Evolutionary conservation across 1,140 invertebrate genomes (phyloP), one percentile per base, ranked within the genome.

Genomic region (Drosophila littoralis): DNA sequence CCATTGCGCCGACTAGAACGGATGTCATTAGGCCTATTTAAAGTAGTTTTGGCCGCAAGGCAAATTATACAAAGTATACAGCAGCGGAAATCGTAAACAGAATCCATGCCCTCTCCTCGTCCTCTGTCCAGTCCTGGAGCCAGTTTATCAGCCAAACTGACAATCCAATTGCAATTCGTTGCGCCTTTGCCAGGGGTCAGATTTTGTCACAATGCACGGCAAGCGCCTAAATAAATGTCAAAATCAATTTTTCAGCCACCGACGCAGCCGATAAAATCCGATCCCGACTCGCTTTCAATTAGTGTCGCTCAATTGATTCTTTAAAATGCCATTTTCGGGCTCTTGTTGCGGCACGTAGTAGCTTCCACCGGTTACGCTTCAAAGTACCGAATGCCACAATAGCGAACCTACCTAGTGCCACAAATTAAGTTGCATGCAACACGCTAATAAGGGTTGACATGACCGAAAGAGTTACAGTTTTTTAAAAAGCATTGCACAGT

Each of bases 11-110:
- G 43, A 51, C 36, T 57, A 75, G 73, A 84, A 75, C 84, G 84
- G 84, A 89, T 84, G 84, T 89, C 84, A 84, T 89, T 89, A 89
- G 65, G 80, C 61, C 79, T 81, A 81, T 89, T 89, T 89, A 75
- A 80, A 88, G 81, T 84, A 77, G 84, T 74, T 79, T 78, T 68
- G 66, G 66, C 66, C 73, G 43, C 52, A 65, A 28, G 73, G 73
- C 73, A 75, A 75, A 75, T 70, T 57, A 51, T 61, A 55, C 38
- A 68, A 61, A 61, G 54, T 38, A 58, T 59, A 35, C 35, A 32
- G 43, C 9, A 68, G 57, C 42, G 66, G 45, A 80, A 83, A 70
- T 79, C 75, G 42, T 75, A 69, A 69, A 81, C 57, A 69, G 51
- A 69, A 63, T 52, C 33, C 40, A 61, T 61, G 17, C 42, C 68